Base-by-base conservation (phyloP, 1,140 invertebrate species). In the Sesamia nonagrioides region DNA sequence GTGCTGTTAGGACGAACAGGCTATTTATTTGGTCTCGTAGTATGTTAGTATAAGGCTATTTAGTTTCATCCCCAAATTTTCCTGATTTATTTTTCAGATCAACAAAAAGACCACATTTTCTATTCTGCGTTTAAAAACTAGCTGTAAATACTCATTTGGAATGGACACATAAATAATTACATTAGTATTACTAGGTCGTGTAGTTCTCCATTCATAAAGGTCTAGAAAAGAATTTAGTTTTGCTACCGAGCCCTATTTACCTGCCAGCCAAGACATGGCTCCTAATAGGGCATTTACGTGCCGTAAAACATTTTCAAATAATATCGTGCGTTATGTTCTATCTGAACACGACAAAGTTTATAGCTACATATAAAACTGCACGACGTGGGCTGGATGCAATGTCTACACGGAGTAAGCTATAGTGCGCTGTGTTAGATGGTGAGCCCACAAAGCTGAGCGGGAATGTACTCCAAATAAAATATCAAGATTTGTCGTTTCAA, bases 391-490 rank as follows among this genome's bases (percentile, higher is more conserved):
- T 69, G 66, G 66, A 69, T 69, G 66, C 66, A 15, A 69, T 48
- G 66, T 33, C 66, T 69, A 11, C 66, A 21, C 21, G 18, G 21
- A 42, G 17, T 35, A 40, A 18, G 33, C 15, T 17, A 37, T 40
- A 37, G 58, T 40, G 3, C 18, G 3, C 66, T 48, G 40, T 33
- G n/a, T 69, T 69, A 69, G 66, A 69, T 48, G 45, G 11, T 37
- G 35, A n/a, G 4, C 11, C 21, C 13, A 69, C 66, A 69, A 48
- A 69, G 42, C 17, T 8, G 42, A 33, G 42, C n/a, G 8, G 66
- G 11, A 33, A 50, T 56, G 3, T 27, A 66, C 75, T 78, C 68
- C 33, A 69, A 76, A 69, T 76, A 80, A 75, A 75, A 69, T 71
- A 52, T 18, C 35, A 69, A 80, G 50, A 71, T 72, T 78, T 69